phyloP scores from a whole-genome alignment of 1,140 invertebrate genomes.

The Brachionus rotundiformis region DNA sequence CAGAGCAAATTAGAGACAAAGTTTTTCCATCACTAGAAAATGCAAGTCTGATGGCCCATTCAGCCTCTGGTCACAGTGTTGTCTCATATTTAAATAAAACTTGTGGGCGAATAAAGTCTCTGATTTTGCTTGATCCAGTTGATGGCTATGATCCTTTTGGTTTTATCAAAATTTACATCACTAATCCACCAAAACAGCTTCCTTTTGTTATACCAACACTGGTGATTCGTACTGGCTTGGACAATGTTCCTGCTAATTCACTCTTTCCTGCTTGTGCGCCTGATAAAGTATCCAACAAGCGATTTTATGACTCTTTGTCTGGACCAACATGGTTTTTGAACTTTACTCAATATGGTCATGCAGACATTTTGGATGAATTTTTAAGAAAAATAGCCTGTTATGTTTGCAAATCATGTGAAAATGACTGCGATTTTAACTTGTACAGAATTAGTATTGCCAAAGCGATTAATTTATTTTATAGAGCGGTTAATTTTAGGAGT shows the following conservation, averaged over 20 bases:
- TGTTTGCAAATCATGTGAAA: constrained; percentile 26
- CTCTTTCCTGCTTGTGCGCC: constrained; percentile 47
- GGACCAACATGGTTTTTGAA: constrained; percentile 37
- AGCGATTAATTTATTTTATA: background rate
- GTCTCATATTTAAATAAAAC: constrained; percentile 44
- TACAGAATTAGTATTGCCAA: constrained; percentile 11
- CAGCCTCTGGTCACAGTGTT: background rate
- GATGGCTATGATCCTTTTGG: constrained; percentile 51
- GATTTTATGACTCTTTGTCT: constrained; percentile 26
- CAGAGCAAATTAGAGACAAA: background rate
- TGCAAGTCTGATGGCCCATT: constrained; percentile 21
- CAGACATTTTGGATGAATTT: constrained; percentile 39
- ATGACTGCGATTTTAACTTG: constrained; percentile 25
- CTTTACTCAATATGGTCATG: constrained; percentile 51
- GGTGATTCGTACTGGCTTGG: constrained; percentile 23
- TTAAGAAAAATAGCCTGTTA: background rate
- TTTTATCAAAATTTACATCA: constrained; percentile 43
- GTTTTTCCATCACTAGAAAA: background rate
- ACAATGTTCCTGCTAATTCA: background rate
- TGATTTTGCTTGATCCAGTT: constrained; percentile 50
- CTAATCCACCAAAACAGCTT: constrained; percentile 29
- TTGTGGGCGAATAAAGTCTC: constrained; percentile 13
- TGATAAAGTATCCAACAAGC: background rate
- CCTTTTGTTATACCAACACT: constrained; percentile 36
- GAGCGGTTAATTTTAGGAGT: background rate